These are phyloP conservation scores for Salpingus planirostris DNA, from an alignment of 2,888 invertebrate genomes.

Conservation along the genomic window DNA sequence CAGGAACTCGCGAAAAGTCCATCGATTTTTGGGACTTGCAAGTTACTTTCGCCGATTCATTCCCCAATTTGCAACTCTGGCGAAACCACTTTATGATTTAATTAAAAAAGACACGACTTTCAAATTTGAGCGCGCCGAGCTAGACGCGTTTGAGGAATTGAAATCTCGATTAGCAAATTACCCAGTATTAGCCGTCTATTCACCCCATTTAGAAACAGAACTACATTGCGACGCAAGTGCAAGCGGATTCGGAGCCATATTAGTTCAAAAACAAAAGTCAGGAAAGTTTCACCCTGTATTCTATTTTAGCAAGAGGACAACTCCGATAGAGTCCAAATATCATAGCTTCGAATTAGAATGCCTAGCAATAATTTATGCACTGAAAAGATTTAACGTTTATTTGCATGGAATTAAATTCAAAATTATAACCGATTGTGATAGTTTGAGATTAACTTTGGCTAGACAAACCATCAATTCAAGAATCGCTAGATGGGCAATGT, in stretches of 20 bases:
- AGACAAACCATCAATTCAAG: constrained; percentile 10
- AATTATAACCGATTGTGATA: constrained; percentile 16
- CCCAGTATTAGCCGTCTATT: constrained; percentile 20
- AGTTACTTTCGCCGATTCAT: not conserved
- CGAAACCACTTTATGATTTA: not conserved
- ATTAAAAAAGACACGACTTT: not conserved
- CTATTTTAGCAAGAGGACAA: constrained; percentile 25
- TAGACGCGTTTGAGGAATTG: not conserved
- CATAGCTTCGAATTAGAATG: constrained; percentile 28
- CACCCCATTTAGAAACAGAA: constrained; percentile 22
- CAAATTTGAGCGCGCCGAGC: not conserved
- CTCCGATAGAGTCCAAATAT: constrained; percentile 19
- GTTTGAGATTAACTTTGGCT: too few relatives aligned
- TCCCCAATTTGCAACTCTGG: not conserved
- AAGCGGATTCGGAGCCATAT: constrained; percentile 21
- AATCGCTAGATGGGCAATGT: constrained; percentile 11
- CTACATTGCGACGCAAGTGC: constrained; percentile 25
- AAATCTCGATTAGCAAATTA: not conserved
- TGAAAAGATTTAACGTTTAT: constrained; percentile 19
- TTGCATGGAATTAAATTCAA: constrained; percentile 14
- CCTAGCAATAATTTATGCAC: too few relatives aligned
- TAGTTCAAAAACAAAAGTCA: constrained; percentile 14
- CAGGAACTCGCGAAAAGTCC: not conserved
- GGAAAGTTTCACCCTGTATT: constrained; percentile 23
- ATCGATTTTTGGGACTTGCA: not conserved